phyloP scores from a whole-genome alignment of 2,888 invertebrate genomes.

The Aporophyla lueneburgensis region DNA sequence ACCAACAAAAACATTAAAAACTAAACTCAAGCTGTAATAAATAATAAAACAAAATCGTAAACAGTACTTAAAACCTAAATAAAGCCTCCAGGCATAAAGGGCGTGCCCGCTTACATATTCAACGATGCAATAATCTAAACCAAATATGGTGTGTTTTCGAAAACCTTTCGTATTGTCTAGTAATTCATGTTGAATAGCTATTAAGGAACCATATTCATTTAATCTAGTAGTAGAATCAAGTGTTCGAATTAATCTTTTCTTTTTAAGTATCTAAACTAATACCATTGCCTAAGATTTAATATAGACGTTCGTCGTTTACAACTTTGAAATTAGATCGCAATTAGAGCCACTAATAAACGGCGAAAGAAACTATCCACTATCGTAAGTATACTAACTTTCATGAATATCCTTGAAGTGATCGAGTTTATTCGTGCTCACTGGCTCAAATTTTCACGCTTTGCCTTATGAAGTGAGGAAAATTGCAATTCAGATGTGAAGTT shows the following conservation, averaged over 20 bases:
- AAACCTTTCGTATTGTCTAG: neutral
- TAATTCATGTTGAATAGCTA: too few relatives aligned
- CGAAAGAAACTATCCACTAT: conserved; percentile 45
- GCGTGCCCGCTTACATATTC: too few relatives aligned
- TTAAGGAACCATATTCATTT: neutral
- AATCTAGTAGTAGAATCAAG: neutral
- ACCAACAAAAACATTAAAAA: too few relatives aligned
- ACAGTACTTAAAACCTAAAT: too few relatives aligned
- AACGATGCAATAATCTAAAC: too few relatives aligned
- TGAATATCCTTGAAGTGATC: conserved; percentile 51
- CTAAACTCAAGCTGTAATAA: too few relatives aligned
- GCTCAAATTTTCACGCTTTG: conserved; percentile 21
- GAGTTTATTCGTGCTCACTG: conserved; percentile 47
- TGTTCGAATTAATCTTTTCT: neutral
- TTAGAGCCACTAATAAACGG: conserved; percentile 40
- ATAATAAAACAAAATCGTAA: too few relatives aligned
- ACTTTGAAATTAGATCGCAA: conserved; percentile 55
- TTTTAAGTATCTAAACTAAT: neutral
- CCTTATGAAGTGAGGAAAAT: conserved; percentile 29
- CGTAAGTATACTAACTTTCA: conserved; percentile 41
- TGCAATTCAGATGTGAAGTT: conserved; percentile 26
- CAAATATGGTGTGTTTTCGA: neutral
- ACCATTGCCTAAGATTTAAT: conserved; percentile 33
- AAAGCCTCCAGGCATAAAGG: too few relatives aligned
- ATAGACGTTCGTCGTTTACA: conserved; percentile 26